These are phyloP conservation scores for Charina bottae DNA, from an alignment of 2,113 vertebrate genomes.

Conservation along the genomic window DNA sequence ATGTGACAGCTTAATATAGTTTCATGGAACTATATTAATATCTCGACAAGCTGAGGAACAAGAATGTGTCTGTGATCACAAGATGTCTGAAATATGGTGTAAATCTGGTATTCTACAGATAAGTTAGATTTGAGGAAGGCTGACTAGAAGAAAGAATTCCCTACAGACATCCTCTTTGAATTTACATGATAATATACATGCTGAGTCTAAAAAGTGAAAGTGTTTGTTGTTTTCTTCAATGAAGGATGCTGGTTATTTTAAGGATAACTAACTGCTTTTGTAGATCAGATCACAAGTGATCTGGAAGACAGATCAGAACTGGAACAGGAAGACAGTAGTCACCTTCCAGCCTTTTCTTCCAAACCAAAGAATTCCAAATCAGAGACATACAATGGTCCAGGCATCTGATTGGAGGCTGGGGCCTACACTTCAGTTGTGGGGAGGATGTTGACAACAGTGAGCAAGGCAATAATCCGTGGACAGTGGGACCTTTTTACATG, in stretches of 20 bases:
- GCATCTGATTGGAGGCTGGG: background rate
- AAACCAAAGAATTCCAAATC: background rate
- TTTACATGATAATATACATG: background rate
- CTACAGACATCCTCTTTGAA: background rate
- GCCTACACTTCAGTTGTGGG: too few species aligned
- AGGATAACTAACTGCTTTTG: background rate
- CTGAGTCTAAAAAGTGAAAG: background rate
- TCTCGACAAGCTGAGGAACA: background rate
- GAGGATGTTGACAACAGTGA: background rate
- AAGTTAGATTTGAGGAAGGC: background rate
- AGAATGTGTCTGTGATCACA: background rate
- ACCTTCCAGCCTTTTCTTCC: background rate
- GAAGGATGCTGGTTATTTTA: background rate
- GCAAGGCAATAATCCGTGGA: background rate
- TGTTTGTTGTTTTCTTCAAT: background rate
- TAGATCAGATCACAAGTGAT: background rate
- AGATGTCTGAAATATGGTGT: background rate
- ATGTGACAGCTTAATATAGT: conserved; percentile 6
- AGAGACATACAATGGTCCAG: background rate
- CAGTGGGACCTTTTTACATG: background rate
- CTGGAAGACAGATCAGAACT: background rate
- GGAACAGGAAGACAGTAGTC: background rate
- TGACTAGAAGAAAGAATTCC: background rate
- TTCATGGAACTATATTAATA: conserved; percentile 7
- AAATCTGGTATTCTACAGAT: background rate